Evolutionary conservation across 2,888 invertebrate genomes (phyloP).

Genomic region (Drosophila anomalata): DNA sequence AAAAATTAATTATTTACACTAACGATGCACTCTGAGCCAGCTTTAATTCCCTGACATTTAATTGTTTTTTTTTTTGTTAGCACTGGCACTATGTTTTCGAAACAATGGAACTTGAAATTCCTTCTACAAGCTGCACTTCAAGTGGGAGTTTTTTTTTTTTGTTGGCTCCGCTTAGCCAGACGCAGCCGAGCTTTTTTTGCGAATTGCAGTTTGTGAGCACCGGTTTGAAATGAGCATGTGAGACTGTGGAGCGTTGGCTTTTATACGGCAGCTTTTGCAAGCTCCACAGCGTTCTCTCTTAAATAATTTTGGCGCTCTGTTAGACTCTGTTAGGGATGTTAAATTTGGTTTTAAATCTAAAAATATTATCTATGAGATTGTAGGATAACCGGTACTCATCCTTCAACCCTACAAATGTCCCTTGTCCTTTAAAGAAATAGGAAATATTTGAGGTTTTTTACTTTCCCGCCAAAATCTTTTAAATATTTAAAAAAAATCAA

Average conservation of each 20-base stretch:
- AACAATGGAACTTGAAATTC: conserved; percentile 24
- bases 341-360: background rate
- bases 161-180: conserved; percentile 55
- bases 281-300: background rate
- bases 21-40: conserved; percentile 4
- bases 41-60: conserved; percentile 12
- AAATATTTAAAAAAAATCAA: background rate
- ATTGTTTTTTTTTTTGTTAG: background rate
- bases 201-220: conserved; percentile 55
- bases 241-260: conserved; percentile 45
- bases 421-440: background rate
- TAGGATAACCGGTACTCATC: background rate
- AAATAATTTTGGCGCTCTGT: background rate
- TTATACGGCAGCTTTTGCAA: conserved; percentile 42
- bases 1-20: conserved; percentile 12
- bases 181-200: conserved; percentile 56
- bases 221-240: conserved; percentile 65
- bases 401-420: background rate
- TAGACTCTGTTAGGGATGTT: background rate
- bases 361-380: background rate
- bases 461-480: too few species aligned
- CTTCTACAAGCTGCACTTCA: conserved; percentile 56
- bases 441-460: too few species aligned
- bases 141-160: conserved; percentile 45
- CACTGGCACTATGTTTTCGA: background rate